phyloP scores from a whole-genome alignment of 2,797 vertebrate genomes.

The Triplophysa bombifrons region DNA sequence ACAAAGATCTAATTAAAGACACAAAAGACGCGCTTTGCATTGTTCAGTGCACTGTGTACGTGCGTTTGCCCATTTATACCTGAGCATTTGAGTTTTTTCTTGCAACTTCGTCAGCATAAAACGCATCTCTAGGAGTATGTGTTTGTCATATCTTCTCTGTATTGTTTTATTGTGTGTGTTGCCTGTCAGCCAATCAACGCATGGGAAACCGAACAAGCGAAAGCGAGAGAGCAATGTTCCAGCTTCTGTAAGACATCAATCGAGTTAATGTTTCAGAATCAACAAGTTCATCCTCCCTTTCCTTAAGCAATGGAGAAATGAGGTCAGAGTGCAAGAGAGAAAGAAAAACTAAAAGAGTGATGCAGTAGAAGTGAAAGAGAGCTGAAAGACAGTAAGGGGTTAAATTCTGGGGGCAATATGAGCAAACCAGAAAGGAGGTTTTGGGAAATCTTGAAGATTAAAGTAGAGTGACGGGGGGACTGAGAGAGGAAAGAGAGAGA shows the following conservation, averaged over 20 bases:
- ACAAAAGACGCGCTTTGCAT: conserved; percentile 39
- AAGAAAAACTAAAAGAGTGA: conserved; percentile 16
- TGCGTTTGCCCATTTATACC: not conserved
- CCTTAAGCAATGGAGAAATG: conserved; percentile 3
- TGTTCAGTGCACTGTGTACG: conserved; percentile 17
- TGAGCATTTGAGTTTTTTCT: not conserved
- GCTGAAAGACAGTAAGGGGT: conserved; percentile 42
- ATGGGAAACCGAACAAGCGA: not conserved
- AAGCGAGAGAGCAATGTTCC: not conserved
- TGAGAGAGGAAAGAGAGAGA: conserved; percentile 57
- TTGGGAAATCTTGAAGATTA: conserved; percentile 57
- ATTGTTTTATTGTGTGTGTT: not conserved
- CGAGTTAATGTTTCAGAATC: not conserved
- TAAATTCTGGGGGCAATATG: conserved; percentile 30
- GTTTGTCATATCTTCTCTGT: not conserved
- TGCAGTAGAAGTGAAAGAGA: not conserved
- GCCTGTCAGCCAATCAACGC: not conserved
- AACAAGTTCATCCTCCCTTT: not conserved
- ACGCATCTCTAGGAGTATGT: not conserved
- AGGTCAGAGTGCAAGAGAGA: conserved; percentile 17
- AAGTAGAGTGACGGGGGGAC: conserved; percentile 18
- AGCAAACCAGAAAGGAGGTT: conserved; percentile 31
- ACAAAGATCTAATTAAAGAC: conserved; percentile 42
- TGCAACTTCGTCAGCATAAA: not conserved
- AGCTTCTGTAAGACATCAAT: not conserved